Evolutionary conservation across 2,797 vertebrate species (phyloP), one percentile per base, ranked within the genome.

Genomic region (Chromobotia macracanthus): DNA sequence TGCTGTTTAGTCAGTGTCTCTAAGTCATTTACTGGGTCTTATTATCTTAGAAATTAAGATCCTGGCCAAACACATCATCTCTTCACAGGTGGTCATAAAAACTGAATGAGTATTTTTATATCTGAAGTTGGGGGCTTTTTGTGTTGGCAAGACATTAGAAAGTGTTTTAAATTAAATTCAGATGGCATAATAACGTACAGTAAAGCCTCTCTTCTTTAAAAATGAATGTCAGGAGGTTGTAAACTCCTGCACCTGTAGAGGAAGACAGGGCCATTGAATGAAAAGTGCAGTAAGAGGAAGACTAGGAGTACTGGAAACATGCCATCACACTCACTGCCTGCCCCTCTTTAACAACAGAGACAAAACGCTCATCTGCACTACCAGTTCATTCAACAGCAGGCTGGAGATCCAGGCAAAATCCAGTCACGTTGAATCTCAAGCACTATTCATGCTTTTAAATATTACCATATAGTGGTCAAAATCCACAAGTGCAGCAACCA

Each of bases 281-380:
- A 86, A 88, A 87, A 83, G 86, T 80, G 66, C 77, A 78, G 83
- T 79, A 72, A 63, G 81, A 76, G 81, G 65, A 70, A 72, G 55
- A 79, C 84, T 80, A 88, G 88, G 53, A 85, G 84, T 77, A 83
- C 86, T 76, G 83, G 78, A 48, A 63, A 77, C 71, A 77, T 87
- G 82, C 80, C 82, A 77, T 90, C 91, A 88, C 91, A 86, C 90
- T 91, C 87, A 48, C 73, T 76, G 71, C 74, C 74, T 82, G 66
- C 70, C 65, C 68, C 77, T 19, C 18, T 73, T 80, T 71, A 38
- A 53, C 70, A 70, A 80, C 70, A 77, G 56, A 83, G 72, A 48
- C 23, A 28, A 28, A 75, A 64, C 70, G 73, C 79, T 77, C 65
- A 73, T 73, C 41, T 58, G 31, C 35, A 53, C 71, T 80, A 51